These are phyloP conservation scores for Ammodytes marinus DNA, from an alignment of 2,113 vertebrate species.

Conservation along the genomic window DNA sequence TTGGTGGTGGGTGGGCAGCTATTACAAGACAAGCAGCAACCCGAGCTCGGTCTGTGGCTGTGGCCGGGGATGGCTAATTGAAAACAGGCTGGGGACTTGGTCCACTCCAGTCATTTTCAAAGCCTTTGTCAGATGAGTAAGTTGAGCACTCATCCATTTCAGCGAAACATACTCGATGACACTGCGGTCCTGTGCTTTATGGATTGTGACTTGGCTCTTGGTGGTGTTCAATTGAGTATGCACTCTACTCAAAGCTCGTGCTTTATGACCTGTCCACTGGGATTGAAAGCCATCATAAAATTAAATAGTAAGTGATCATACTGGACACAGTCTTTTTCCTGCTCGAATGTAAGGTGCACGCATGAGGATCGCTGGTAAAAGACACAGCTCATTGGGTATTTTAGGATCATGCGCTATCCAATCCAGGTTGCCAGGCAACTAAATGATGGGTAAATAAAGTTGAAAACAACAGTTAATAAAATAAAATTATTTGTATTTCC, in stretches of 20 bases:
- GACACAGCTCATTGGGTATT: constrained; percentile 28
- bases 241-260: neutral
- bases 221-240: constrained; percentile 47
- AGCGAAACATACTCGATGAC: constrained; percentile 37
- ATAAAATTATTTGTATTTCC: constrained; percentile 35
- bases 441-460: constrained; percentile 40
- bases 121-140: constrained; percentile 28
- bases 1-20: constrained; percentile 44
- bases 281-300: constrained; percentile 18
- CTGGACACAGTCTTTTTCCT: neutral
- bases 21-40: constrained; percentile 30
- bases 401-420: constrained; percentile 32
- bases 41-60: constrained; percentile 47
- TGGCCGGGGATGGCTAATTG: constrained; percentile 48
- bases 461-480: constrained; percentile 57
- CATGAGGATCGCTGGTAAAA: constrained; percentile 8
- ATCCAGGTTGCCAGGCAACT: constrained; percentile 75
- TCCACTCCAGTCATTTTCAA: constrained; percentile 38
- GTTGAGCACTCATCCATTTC: constrained; percentile 52
- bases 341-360: neutral
- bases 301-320: neutral
- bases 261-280: neutral
- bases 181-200: constrained; percentile 35
- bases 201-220: constrained; percentile 30
- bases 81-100: constrained; percentile 37